Percentiles rank a stretch among this genome's conserved stretches.
These are phyloP conservation scores for Leptura quadrifasciata DNA, from an alignment of 2,888 invertebrate genomes.

Conservation along the genomic window DNA sequence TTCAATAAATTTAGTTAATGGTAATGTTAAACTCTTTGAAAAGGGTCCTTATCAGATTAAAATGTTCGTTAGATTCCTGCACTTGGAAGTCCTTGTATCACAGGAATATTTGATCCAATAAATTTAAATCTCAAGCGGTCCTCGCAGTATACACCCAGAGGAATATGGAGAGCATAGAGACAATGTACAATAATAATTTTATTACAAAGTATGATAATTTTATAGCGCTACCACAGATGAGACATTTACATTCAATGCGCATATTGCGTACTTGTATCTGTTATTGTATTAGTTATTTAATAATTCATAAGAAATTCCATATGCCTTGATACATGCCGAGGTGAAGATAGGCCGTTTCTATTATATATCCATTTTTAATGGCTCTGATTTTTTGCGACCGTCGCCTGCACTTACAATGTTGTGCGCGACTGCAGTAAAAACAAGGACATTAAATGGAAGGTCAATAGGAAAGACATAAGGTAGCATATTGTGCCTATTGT, in stretches of 20 bases:
- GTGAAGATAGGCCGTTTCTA: constrained; percentile 21
- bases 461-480: background rate
- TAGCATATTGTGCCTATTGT: background rate
- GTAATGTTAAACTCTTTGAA: no score
- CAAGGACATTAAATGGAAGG: background rate
- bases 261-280: constrained; percentile 37
- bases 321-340: constrained; percentile 16
- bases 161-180: constrained; percentile 22
- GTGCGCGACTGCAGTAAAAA: background rate
- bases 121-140: background rate
- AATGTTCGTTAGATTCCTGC: no score
- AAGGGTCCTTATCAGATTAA: no score
- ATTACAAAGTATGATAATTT: constrained; percentile 33
- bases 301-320: constrained; percentile 36
- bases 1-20: no score
- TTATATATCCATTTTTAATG: constrained; percentile 32
- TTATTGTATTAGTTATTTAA: constrained; percentile 35
- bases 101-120: background rate
- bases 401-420: background rate
- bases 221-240: constrained; percentile 35
- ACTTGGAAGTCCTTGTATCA: no score
- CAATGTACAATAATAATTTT: constrained; percentile 32
- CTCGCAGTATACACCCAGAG: background rate
- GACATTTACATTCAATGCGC: constrained; percentile 40
- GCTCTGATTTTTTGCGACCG: constrained; percentile 5